Evolutionary conservation across 2,888 invertebrate species (phyloP).

Genomic region (Megaustenia siamemsis): DNA sequence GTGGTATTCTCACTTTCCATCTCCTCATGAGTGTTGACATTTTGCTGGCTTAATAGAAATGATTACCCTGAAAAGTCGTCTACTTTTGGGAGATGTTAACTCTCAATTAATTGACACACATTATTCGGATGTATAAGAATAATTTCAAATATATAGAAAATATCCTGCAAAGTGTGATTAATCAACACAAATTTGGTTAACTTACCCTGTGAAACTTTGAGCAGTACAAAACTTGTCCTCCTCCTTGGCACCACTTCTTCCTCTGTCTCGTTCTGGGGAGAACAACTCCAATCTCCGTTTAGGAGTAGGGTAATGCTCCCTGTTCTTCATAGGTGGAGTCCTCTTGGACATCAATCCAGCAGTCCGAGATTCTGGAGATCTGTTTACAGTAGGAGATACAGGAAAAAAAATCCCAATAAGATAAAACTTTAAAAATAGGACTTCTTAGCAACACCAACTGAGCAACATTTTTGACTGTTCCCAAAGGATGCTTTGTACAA

Average conservation of each 20-base stretch:
- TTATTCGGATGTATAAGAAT: no score
- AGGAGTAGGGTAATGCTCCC: background rate
- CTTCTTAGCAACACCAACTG: no score
- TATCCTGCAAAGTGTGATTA: background rate
- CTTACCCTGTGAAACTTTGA: slow-evolving; percentile 43
- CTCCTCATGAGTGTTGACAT: no score
- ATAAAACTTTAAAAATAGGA: no score
- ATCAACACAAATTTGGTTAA: background rate
- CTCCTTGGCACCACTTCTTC: background rate
- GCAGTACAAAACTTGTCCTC: background rate
- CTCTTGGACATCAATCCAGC: slow-evolving; percentile 27
- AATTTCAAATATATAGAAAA: background rate
- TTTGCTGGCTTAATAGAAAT: no score
- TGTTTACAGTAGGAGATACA: background rate
- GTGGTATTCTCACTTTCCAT: no score
- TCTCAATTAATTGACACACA: no score
- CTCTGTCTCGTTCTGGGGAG: slow-evolving; percentile 37
- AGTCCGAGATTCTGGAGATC: slow-evolving; percentile 16
- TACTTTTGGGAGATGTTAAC: no score
- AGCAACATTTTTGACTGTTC: no score
- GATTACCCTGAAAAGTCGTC: no score
- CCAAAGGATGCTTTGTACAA: no score
- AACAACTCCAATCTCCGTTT: slow-evolving; percentile 44
- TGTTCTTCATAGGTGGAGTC: slow-evolving; percentile 23
- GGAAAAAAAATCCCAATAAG: no score